Conservation (phyloP, 2,888 invertebrate genomes). For the Heterodera filipjevi region DNA sequence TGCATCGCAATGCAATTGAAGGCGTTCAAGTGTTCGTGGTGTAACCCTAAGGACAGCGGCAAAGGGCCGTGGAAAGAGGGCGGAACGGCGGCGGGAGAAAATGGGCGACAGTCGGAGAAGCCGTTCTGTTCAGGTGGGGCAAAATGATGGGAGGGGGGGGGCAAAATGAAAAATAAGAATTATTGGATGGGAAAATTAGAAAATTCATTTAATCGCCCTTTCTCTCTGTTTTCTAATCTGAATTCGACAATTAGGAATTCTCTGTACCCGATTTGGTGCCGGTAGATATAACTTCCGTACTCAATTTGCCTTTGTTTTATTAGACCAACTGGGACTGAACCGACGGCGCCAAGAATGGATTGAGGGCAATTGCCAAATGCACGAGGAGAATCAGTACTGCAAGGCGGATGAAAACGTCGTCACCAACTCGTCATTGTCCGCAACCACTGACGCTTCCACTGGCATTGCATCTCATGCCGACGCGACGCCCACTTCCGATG, state of each 20-base stretch:
- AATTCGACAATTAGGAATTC: too few species aligned
- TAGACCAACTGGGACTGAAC: constrained; percentile 37
- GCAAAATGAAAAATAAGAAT: neutral
- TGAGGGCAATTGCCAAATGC: constrained; percentile 41
- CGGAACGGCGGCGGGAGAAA: neutral
- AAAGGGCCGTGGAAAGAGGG: constrained; percentile 37
- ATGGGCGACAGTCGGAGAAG: constrained; percentile 33
- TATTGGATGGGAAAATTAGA: neutral
- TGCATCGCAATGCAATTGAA: constrained; percentile 58
- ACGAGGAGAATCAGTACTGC: constrained; percentile 48
- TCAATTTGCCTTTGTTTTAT: too few species aligned
- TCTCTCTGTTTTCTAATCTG: too few species aligned
- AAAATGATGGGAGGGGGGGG: neutral
- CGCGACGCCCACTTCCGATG: neutral
- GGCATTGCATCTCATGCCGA: neutral
- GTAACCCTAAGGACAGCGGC: constrained; percentile 46
- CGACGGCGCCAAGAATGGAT: constrained; percentile 57
- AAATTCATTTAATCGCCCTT: too few species aligned
- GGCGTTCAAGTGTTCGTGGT: constrained; percentile 64
- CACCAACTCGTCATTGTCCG: neutral
- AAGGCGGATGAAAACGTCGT: constrained; percentile 47
- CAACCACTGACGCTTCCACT: constrained; percentile 12
- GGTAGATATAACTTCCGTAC: too few species aligned
- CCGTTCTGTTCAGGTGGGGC: constrained; percentile 56
- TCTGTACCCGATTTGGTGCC: too few species aligned